Evolutionary conservation across 1,140 invertebrate genomes (phyloP).

Genomic region (Drosophila navojoa): DNA sequence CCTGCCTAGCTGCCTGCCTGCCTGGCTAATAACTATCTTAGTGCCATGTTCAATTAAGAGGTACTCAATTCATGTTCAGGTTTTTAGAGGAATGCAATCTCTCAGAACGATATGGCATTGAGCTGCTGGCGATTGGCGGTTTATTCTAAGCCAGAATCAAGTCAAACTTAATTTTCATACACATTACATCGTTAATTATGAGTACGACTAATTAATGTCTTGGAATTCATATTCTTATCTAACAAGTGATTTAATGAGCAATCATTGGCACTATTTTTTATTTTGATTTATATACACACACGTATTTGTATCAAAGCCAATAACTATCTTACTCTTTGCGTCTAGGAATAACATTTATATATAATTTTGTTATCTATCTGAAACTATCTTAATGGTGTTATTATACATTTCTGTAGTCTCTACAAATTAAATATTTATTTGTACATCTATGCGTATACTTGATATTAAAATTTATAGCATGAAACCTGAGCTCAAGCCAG

Average conservation of each 20-base stretch:
- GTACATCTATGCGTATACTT: too few species aligned
- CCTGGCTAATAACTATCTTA: conserved; percentile 27
- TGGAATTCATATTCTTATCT: not conserved
- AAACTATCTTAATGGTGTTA: not conserved
- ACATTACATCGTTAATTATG: not conserved
- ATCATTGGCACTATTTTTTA: too few species aligned
- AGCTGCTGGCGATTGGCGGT: not conserved
- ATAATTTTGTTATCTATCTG: not conserved
- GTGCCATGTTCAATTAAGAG: conserved; percentile 47
- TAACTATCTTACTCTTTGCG: too few species aligned
- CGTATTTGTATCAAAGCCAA: too few species aligned
- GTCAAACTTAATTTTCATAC: not conserved
- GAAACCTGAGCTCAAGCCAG: too few species aligned
- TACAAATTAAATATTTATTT: too few species aligned
- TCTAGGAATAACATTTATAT: not conserved
- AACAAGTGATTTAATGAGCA: not conserved
- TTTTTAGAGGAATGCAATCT: conserved; percentile 38
- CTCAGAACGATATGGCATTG: conserved; percentile 19
- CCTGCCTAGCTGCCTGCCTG: not conserved
- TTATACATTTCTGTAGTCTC: too few species aligned
- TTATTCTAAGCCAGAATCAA: not conserved
- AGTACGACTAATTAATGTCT: not conserved
- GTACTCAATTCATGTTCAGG: conserved; percentile 31
- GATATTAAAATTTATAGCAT: too few species aligned
- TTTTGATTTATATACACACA: too few species aligned